Evolutionary conservation across 2,888 invertebrate species (phyloP).

Genomic region (Parnassius glacialis): DNA sequence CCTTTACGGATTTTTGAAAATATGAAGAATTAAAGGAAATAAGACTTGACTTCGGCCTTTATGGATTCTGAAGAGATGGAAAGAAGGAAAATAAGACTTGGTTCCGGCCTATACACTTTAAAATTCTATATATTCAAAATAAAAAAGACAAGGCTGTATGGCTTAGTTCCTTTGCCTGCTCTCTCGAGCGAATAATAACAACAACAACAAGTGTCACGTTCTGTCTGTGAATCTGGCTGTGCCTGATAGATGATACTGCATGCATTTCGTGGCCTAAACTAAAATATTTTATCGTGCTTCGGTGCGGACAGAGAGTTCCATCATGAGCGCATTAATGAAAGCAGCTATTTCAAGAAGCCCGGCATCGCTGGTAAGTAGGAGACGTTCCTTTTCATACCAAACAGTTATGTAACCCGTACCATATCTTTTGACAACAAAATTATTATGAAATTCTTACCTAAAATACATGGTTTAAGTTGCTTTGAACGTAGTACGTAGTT

Average conservation of each 20-base stretch:
- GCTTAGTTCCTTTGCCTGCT: too few relatives aligned
- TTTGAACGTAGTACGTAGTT: conserved; percentile 3
- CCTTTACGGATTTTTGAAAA: too few relatives aligned
- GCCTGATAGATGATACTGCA: conserved; percentile 20
- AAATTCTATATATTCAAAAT: too few relatives aligned
- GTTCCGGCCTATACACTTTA: too few relatives aligned
- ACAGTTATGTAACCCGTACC: conserved; percentile 67
- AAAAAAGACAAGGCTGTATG: too few relatives aligned
- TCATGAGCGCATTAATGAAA: conserved; percentile 79
- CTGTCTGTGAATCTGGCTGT: too few relatives aligned
- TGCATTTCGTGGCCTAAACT: conserved; percentile 32
- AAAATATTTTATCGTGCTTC: conserved; percentile 27
- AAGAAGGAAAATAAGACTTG: too few relatives aligned
- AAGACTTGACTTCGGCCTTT: too few relatives aligned
- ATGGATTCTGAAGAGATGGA: too few relatives aligned
- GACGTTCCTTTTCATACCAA: conserved; percentile 31
- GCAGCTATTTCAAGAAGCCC: conserved; percentile 67
- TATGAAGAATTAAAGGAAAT: too few relatives aligned
- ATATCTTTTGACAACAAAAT: conserved; percentile 32
- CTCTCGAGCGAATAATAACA: too few relatives aligned
- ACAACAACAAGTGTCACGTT: too few relatives aligned
- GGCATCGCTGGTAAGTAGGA: conserved; percentile 61
- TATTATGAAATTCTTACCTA: conserved; percentile 40
- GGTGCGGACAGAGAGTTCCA: conserved; percentile 80
- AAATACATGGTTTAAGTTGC: conserved; percentile 1